Evolutionary conservation across 2,888 invertebrate species (phyloP), one percentile per base, ranked within the genome.

Genomic region (Marasmarcha lunaedactyla): DNA sequence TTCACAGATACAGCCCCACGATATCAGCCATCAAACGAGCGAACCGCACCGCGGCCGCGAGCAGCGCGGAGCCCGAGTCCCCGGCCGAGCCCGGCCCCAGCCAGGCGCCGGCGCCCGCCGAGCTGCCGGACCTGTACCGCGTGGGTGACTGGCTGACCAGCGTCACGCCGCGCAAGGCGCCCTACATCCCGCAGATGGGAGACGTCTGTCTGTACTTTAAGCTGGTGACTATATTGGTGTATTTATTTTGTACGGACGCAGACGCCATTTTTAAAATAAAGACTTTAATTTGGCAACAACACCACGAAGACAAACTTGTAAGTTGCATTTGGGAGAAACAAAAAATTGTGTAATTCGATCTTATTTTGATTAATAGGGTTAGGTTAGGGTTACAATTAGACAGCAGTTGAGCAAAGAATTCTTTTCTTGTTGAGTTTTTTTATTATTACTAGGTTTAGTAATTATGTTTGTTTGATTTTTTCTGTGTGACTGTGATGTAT

Each of bases 111-210:
- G 41, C 20, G 42, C 36, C 42, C 39, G 33, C 34, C 38, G 88
- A 90, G 71, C 87, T 93, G 51, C 90, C 92, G 10, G 93, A 94
- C 66, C 77, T 85, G 45, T 94, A 87, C 77, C 89, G 92, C 38
- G 94, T 95, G 13, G 91, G 95, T 26, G 95, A 97, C 68, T 98
- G 98, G 98, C 86, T 98, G 41, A 93, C 94, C 0, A 94, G 94
- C 59, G 92, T 93, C 25, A 87, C 92, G 51, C 97, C 97, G 0
- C 87, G 94, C 35, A 95, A 97, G 76, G 92, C 96, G 36, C 98
- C 98, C 1, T 99, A 98, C 76, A 95, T 96, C 66, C 97, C 98
- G 4, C 99, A 99, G 84, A 94, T 98, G 76, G 81, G 79, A 0
- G 98, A 98, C 70, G 93, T 95, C 66, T 88, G 94, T 13, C 87